Evolutionary conservation across 2,888 invertebrate genomes (phyloP), one percentile per base, ranked within the genome.

Genomic region (Sympetrum striolatum): DNA sequence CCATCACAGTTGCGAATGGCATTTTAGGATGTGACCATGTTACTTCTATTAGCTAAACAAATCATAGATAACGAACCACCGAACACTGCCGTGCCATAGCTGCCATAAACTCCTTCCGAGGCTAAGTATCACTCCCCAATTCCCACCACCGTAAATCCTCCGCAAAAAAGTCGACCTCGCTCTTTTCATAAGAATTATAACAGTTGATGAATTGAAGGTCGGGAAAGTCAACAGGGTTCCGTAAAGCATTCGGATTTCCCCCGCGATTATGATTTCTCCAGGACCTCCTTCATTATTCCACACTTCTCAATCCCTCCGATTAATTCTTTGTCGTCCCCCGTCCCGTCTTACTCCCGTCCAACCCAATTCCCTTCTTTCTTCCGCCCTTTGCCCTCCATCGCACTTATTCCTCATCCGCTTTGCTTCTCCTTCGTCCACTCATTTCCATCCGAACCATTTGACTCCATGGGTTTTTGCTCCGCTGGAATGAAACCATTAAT

Each of bases 401-500:
- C 35, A 2, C 18, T 58, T 31, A 58, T 35, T 31, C 82, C 58
- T 60, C 18, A 8, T 64, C 64, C 64, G 22, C 22, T 44, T 44
- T 44, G 10, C 64, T 64, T 0, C 64, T 64, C 18, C 15, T 31
- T 37, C 60, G 37, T 86, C 86, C 86, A 86, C 86, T 86, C 86
- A 86, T 86, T 86, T 86, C 86, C 86, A 86, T 86, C 86, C 60
- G 86, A 86, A 86, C 60, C 86, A 86, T 86, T 86, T 86, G 60
- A 86, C 86, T 86, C 86, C 60, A 86, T 64, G 86, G 86, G 86
- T 86, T 86, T 86, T 86, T 86, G 86, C 86, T 35, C 60, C 86
- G 86, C 86, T 86, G 86, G 58, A 86, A 86, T 86, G 86, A 86
- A 86, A 86, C 86, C 86, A 86, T 86, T 86, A 86, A 86, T 86